Evolutionary conservation across 2,888 invertebrate species (phyloP).

Genomic region (Clusia tigrina): DNA sequence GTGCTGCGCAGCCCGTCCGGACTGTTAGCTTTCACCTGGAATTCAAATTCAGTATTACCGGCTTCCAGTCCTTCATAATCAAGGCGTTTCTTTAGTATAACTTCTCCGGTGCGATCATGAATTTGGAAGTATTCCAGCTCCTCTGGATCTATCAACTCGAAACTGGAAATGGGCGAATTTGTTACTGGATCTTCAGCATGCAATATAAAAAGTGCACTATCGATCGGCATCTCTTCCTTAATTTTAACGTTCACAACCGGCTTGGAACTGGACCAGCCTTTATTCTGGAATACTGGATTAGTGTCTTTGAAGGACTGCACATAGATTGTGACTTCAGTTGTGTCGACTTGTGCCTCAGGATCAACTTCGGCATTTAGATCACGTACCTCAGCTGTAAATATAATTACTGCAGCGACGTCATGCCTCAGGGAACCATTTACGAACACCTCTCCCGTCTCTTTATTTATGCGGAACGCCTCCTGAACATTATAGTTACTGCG

Average conservation of each 20-base stretch:
- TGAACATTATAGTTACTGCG: conserved; percentile 72
- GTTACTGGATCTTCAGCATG: conserved; percentile 77
- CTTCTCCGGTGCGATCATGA: conserved; percentile 75
- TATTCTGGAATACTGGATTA: conserved; percentile 77
- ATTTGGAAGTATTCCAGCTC: conserved; percentile 68
- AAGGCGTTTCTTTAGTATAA: conserved; percentile 75
- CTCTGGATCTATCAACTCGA: conserved; percentile 68
- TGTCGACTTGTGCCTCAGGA: conserved; percentile 71
- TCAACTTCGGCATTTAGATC: conserved; percentile 76
- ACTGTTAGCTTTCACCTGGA: conserved; percentile 68
- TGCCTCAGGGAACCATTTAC: conserved; percentile 76
- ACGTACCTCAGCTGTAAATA: conserved; percentile 74
- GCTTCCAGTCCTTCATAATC: conserved; percentile 78
- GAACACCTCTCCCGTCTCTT: conserved; percentile 72
- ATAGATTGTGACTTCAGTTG: conserved; percentile 77
- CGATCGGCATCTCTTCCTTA: conserved; percentile 80
- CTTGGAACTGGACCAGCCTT: conserved; percentile 76
- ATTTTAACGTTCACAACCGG: conserved; percentile 74
- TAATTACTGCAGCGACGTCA: conserved; percentile 77
- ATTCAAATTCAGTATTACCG: conserved; percentile 57
- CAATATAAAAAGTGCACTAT: conserved; percentile 74
- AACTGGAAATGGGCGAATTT: conserved; percentile 70
- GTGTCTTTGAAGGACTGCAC: conserved; percentile 80
- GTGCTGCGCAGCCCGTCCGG: conserved; percentile 66
- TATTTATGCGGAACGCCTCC: conserved; percentile 75